Base-by-base conservation (phyloP, 2,797 vertebrate species). In the Rhodeus uyekii region DNA sequence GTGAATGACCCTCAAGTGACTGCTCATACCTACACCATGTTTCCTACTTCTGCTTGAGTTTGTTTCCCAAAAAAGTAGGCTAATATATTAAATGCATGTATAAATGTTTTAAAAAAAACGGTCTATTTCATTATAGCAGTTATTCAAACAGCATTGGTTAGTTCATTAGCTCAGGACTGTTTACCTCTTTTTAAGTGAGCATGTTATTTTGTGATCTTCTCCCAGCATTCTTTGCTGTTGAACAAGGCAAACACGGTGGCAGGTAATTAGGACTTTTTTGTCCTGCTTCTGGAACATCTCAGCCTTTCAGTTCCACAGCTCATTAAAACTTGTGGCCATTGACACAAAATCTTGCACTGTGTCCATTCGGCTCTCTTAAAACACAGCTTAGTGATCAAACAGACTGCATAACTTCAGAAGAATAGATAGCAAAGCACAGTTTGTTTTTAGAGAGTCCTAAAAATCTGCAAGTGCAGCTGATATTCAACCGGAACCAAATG, bases 291-390 rank as follows among this genome's bases (percentile, higher is more conserved):
- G 38, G 44, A 84, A 82, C 8, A 61, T 82, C 80, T 80, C 76
- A 75, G 82, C 27, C 69, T 44, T 81, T 78, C n/a, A 18, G 53
- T 53, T 14, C 36, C 42, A 63, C 61, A 76, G 76, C 80, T 82
- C 73, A 68, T 87, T 83, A 82, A 71, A 82, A 76, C 80, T 50
- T 63, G 50, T 79, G 42, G 83, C 83, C 64, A 76, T 72, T 72
- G 76, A 83, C 39, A 60, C 61, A 38, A 69, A 84, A 61, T 74
- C 32, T 55, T 81, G 60, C 64, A 67, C 73, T 34, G 42, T 69
- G 50, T 73, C 48, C 76, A 75, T 81, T 83, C 67, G 61, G 48
- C 60, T 6, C 61, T 86, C 60, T 73, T 81, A 50, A 83, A 80
- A 65, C 50, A 55, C 71, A 8, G 63, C 39, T 39, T 50, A 84